Conservation (phyloP, 2,113 vertebrate genomes). For the Oryzias celebensis region DNA sequence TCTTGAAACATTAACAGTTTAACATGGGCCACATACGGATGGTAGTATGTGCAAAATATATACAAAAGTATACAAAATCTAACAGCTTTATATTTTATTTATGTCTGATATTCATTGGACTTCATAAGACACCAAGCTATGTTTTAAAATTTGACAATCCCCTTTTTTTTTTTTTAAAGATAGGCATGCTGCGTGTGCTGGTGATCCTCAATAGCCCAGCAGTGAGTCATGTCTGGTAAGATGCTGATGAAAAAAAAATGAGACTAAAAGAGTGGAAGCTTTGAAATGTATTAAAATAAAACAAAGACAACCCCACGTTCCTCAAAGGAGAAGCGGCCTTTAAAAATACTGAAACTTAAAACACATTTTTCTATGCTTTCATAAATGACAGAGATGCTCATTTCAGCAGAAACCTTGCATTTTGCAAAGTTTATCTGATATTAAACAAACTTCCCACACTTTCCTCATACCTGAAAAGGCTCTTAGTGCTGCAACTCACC, state of each 20-base stretch:
- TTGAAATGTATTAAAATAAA: too few species aligned
- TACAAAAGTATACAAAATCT: background rate
- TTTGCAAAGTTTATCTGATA: too few species aligned
- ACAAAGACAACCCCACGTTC: too few species aligned
- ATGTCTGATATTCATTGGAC: too few species aligned
- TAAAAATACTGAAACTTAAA: constrained; percentile 1
- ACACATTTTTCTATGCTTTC: constrained; percentile 8
- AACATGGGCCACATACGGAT: constrained; percentile 63
- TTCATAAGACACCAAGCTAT: too few species aligned
- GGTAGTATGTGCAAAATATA: constrained; percentile 39
- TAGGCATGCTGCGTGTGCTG: background rate
- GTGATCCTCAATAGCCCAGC: constrained; percentile 36
- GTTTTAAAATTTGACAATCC: too few species aligned
- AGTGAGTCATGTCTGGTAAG: constrained; percentile 17
- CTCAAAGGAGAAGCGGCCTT: too few species aligned
- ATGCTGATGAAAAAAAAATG: constrained; percentile 7
- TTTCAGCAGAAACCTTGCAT: background rate
- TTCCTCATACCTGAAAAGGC: constrained; percentile 19
- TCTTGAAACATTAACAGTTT: constrained; percentile 40
- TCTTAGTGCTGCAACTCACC: background rate
- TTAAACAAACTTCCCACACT: constrained; percentile 18
- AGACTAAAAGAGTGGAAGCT: too few species aligned
- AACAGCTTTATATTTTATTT: too few species aligned
- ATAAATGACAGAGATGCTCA: constrained; percentile 16
- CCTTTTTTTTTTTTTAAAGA: too few species aligned